Conservation (phyloP, 2,797 vertebrate species). For the Dicrostonyx torquatus region DNA sequence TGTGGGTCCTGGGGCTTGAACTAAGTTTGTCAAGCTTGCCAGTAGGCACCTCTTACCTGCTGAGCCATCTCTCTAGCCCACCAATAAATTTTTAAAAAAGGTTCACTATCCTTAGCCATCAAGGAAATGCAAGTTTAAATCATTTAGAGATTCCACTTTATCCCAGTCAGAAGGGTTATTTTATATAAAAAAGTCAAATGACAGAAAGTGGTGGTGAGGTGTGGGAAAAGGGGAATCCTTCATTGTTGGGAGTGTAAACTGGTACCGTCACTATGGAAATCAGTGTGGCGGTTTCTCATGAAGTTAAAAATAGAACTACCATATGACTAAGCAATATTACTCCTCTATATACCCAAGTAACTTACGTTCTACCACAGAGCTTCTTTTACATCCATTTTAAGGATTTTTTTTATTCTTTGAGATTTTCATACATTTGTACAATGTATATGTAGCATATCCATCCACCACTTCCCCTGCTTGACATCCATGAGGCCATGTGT, state of each 20-base stretch:
- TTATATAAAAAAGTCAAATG: not conserved
- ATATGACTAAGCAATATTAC: not conserved
- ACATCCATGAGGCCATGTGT: not conserved
- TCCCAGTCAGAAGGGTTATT: not conserved
- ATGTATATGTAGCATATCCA: not conserved
- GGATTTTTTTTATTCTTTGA: not conserved
- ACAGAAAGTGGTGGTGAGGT: not conserved
- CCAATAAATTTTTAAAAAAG: not conserved
- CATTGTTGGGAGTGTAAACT: not conserved
- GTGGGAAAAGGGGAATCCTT: not conserved
- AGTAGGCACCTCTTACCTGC: not conserved
- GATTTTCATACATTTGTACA: not conserved
- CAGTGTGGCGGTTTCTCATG: not conserved
- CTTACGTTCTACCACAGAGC: not conserved
- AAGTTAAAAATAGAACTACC: constrained; percentile 1
- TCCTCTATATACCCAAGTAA: not conserved
- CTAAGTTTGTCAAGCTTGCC: not conserved
- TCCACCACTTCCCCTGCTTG: not conserved
- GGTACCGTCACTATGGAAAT: not conserved
- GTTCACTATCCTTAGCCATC: not conserved
- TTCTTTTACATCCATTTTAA: not conserved
- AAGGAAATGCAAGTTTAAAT: not conserved
- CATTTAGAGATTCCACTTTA: not conserved
- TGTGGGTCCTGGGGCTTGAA: not conserved
- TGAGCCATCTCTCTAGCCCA: not conserved